phyloP scores from a whole-genome alignment of 1,140 invertebrate genomes.

The Drosophila jambulina region DNA sequence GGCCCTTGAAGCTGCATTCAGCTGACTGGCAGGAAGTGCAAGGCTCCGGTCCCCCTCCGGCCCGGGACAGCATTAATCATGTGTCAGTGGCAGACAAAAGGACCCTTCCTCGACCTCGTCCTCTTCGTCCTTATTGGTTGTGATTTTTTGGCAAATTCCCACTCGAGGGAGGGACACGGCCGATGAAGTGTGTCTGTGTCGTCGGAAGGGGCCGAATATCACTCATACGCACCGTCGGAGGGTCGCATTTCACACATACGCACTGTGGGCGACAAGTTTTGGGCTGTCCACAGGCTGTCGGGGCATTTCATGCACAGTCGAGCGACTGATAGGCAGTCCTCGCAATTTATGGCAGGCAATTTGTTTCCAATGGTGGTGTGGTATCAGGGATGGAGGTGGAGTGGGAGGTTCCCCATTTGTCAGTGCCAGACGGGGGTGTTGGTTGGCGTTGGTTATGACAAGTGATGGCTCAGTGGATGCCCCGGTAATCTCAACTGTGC shows the following conservation, averaged over 20 bases:
- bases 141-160: constrained; percentile 73
- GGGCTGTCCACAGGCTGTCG: constrained; percentile 77
- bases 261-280: constrained; percentile 66
- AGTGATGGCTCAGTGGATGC: constrained; percentile 50
- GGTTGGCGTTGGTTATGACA: constrained; percentile 52
- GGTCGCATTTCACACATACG: constrained; percentile 32
- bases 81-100: constrained; percentile 48
- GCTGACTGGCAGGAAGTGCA: constrained; percentile 41
- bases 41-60: constrained; percentile 15
- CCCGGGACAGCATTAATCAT: constrained; percentile 65
- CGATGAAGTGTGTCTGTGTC: constrained; percentile 40
- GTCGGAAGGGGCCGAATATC: constrained; percentile 9
- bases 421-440: constrained; percentile 48
- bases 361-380: constrained; percentile 51
- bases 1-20: constrained; percentile 61
- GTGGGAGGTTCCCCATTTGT: constrained; percentile 46
- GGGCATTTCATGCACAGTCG: constrained; percentile 69
- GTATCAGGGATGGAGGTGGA: neutral
- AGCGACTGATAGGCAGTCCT: constrained; percentile 72
- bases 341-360: constrained; percentile 76
- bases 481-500: constrained; percentile 72
- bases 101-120: neutral
- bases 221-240: constrained; percentile 21
- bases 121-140: constrained; percentile 40
- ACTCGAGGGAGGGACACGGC: constrained; percentile 54